phyloP scores from a whole-genome alignment of 2,113 vertebrate species.

The Chinchilla lanigera region DNA sequence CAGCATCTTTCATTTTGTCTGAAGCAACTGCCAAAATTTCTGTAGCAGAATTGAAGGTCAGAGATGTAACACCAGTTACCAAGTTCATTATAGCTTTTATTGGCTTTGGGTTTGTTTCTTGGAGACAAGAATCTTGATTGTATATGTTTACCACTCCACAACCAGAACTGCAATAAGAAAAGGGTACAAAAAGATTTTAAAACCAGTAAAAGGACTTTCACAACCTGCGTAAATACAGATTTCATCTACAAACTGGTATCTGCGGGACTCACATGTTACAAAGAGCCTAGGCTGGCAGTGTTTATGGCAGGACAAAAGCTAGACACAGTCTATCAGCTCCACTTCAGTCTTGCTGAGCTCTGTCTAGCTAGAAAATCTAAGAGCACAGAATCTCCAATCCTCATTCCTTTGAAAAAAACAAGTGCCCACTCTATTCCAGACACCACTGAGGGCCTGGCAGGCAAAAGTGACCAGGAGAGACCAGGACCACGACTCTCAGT shows the following conservation, averaged over 20 bases:
- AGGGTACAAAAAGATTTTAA: slow-evolving; percentile 30
- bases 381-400: not conserved
- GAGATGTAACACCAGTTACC: slow-evolving; percentile 90
- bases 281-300: not conserved
- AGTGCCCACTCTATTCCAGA: not conserved
- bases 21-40: slow-evolving; percentile 96
- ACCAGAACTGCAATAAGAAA: slow-evolving; percentile 85
- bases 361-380: slow-evolving; percentile 31
- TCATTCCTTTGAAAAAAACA: not conserved
- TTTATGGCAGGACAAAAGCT: not conserved
- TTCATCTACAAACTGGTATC: not conserved
- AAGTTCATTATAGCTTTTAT: slow-evolving; percentile 95
- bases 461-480: not conserved
- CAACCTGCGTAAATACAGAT: not conserved
- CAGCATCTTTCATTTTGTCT: slow-evolving; percentile 89
- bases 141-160: slow-evolving; percentile 98
- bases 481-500: not conserved
- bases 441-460: not conserved
- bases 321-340: not conserved
- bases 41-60: slow-evolving; percentile 92
- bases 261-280: not conserved
- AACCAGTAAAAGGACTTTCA: slow-evolving; percentile 29
- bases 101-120: slow-evolving; percentile 90
- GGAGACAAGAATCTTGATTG: slow-evolving; percentile 91
- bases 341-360: not conserved